Conservation (phyloP, 2,113 vertebrate species). For the Leucoraja erinaceus region DNA sequence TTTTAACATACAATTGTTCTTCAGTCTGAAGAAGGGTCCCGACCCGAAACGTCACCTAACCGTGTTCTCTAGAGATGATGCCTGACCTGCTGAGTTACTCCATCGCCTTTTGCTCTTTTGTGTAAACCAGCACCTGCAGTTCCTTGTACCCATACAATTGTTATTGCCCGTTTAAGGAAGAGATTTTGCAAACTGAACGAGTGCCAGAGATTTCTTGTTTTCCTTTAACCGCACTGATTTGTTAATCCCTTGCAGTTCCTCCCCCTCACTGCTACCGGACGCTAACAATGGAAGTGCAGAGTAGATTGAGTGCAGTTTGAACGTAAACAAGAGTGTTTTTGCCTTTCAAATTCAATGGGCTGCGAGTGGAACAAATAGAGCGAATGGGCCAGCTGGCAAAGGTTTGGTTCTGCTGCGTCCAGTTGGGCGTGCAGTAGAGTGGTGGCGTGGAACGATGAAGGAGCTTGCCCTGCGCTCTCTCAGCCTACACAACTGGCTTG, state of each 20-base stretch:
- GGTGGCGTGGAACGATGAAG: background rate
- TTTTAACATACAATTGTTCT: too few species aligned
- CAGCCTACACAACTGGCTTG: background rate
- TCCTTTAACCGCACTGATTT: background rate
- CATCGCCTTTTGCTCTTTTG: too few species aligned
- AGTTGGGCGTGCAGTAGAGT: background rate
- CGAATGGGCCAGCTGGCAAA: conserved; percentile 15
- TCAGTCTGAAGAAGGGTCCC: too few species aligned
- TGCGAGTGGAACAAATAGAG: background rate
- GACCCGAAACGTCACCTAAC: too few species aligned
- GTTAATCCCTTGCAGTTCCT: background rate
- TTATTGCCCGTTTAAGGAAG: background rate
- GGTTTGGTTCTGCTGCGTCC: background rate
- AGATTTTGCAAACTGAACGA: background rate
- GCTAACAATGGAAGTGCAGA: background rate
- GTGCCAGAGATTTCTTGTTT: background rate
- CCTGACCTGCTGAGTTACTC: too few species aligned
- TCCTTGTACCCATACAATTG: background rate
- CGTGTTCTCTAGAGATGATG: too few species aligned
- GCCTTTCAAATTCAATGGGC: conserved; percentile 25
- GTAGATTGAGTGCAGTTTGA: background rate
- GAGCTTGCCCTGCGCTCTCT: background rate
- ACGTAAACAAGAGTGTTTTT: conserved; percentile 3
- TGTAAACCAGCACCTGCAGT: too few species aligned
- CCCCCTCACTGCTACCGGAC: background rate